Evolutionary conservation across 2,888 invertebrate genomes (phyloP).

Genomic region (Apoderus coryli): DNA sequence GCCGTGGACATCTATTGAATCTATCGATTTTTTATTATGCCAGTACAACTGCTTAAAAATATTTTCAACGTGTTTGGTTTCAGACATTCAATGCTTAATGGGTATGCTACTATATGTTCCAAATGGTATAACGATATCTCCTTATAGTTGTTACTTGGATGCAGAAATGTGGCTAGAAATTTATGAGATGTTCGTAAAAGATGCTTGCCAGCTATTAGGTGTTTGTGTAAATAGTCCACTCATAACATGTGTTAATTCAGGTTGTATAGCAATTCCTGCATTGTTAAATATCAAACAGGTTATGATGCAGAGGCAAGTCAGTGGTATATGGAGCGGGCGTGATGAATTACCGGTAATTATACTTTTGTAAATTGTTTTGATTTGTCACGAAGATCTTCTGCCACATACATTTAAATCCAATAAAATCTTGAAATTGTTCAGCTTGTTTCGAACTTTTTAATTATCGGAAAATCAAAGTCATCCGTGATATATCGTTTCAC

Average conservation of each 20-base stretch:
- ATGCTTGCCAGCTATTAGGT: conserved; percentile 82
- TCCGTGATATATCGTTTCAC: too few relatives aligned
- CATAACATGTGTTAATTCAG: conserved; percentile 84
- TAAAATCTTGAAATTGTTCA: too few relatives aligned
- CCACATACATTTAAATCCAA: too few relatives aligned
- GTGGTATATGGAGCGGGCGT: conserved; percentile 86
- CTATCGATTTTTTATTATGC: too few relatives aligned
- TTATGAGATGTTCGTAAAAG: conserved; percentile 79
- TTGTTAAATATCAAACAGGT: conserved; percentile 87
- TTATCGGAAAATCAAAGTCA: too few relatives aligned
- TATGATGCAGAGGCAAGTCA: conserved; percentile 77
- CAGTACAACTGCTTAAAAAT: too few relatives aligned
- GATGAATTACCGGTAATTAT: conserved; percentile 83
- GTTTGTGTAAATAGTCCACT: conserved; percentile 82
- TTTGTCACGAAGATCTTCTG: too few relatives aligned
- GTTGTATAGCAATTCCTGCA: conserved; percentile 86
- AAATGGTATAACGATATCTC: conserved; percentile 63
- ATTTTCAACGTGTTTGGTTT: too few relatives aligned
- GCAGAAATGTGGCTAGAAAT: conserved; percentile 72
- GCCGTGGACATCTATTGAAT: too few relatives aligned
- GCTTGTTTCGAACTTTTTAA: too few relatives aligned
- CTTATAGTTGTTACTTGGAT: conserved; percentile 61
- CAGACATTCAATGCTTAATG: conserved; percentile 75
- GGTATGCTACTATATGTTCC: conserved; percentile 68
- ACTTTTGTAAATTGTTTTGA: conserved; percentile 4